phyloP scores from a whole-genome alignment of 2,888 invertebrate species.

The Drosophila neutralis region DNA sequence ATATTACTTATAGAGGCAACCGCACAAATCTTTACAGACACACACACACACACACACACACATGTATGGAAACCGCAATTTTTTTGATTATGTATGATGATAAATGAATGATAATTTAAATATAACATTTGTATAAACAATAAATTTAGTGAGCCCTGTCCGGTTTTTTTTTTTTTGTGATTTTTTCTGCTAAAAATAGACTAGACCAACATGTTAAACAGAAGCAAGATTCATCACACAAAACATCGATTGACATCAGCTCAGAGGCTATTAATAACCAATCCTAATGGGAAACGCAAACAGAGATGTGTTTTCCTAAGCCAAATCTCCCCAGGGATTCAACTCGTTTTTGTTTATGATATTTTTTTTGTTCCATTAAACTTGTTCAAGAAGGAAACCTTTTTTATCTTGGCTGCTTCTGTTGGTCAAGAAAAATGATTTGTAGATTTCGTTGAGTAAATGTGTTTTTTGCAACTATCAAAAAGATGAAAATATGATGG shows the following conservation, averaged over 20 bases:
- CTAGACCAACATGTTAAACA: constrained; percentile 46
- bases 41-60: background rate
- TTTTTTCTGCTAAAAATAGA: constrained; percentile 57
- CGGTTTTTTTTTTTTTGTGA: constrained; percentile 16
- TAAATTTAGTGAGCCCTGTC: constrained; percentile 54
- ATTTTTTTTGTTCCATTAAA: background rate
- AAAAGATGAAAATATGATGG: background rate
- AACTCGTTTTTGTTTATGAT: background rate
- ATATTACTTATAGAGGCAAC: constrained; percentile 45
- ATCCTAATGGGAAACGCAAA: constrained; percentile 11
- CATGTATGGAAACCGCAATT: constrained; percentile 32
- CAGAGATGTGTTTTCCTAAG: constrained; percentile 2
- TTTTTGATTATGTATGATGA: constrained; percentile 55
- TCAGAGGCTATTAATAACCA: constrained; percentile 24
- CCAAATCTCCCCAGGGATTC: background rate
- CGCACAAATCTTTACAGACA: constrained; percentile 33
- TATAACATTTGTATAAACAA: constrained; percentile 75
- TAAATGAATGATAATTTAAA: constrained; percentile 77
- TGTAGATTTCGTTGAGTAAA: background rate
- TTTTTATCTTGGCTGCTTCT: background rate
- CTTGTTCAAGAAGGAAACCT: background rate
- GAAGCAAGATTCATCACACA: constrained; percentile 51
- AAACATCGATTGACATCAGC: constrained; percentile 32
- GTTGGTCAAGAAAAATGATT: background rate
- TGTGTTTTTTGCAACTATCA: background rate